Conservation (phyloP, 2,888 invertebrate species). For the Caradrina kadenii region DNA sequence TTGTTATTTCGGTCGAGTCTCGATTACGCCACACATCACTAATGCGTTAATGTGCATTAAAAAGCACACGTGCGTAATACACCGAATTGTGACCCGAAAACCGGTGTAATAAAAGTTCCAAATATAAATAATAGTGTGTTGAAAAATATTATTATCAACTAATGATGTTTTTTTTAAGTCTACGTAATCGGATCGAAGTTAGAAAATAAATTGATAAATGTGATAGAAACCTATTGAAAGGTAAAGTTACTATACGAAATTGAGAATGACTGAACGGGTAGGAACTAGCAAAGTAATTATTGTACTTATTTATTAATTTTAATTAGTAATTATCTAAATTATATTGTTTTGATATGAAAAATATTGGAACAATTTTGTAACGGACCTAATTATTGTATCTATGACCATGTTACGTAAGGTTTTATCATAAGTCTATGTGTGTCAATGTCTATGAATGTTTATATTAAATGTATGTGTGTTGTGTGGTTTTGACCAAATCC, state of each 20-base stretch:
- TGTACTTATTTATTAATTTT: constrained; percentile 27
- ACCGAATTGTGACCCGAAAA: too few species aligned
- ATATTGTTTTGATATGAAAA: constrained; percentile 55
- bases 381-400: constrained; percentile 47
- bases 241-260: constrained; percentile 43
- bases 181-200: constrained; percentile 11
- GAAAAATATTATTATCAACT: not conserved
- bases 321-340: constrained; percentile 31
- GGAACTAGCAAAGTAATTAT: constrained; percentile 13
- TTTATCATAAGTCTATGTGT: constrained; percentile 17
- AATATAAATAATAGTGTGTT: too few species aligned
- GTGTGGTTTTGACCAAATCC: constrained; percentile 33
- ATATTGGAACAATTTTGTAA: constrained; percentile 54
- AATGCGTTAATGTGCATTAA: too few species aligned
- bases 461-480: constrained; percentile 20
- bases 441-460: constrained; percentile 37
- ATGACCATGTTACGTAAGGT: constrained; percentile 34
- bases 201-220: constrained; percentile 37
- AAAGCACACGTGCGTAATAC: too few species aligned
- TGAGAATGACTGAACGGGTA: constrained; percentile 53
- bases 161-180: not conserved
- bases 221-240: constrained; percentile 40
- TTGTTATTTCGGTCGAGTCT: too few species aligned
- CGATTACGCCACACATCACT: too few species aligned
- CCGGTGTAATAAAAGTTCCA: too few species aligned